Evolutionary conservation across 2,797 vertebrate genomes (phyloP).

Genomic region (Lithobates sylvaticus): DNA sequence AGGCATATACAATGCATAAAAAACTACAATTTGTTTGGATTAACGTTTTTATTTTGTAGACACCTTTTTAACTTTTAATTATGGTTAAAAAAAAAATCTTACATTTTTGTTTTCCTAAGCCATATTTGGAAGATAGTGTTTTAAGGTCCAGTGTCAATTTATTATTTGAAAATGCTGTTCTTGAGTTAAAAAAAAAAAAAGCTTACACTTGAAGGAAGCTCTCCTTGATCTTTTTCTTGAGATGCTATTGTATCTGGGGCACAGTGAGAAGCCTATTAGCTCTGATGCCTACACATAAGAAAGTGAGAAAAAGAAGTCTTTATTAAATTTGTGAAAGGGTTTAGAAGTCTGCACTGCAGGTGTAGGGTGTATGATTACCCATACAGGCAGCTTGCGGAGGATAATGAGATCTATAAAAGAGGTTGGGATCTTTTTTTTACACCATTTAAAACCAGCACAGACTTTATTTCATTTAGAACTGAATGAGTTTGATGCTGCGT

Average conservation of each 20-base stretch:
- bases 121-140: constrained; percentile 52
- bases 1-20: neutral
- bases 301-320: constrained; percentile 61
- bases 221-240: constrained; percentile 66
- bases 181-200: constrained; percentile 49
- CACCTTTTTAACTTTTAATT: constrained; percentile 55
- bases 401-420: constrained; percentile 59
- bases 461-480: constrained; percentile 34
- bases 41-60: constrained; percentile 59
- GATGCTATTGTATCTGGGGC: constrained; percentile 62
- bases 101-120: constrained; percentile 55
- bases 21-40: neutral
- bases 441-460: constrained; percentile 37
- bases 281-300: constrained; percentile 64
- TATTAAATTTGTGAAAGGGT: constrained; percentile 65
- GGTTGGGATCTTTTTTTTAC: constrained; percentile 41
- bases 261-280: constrained; percentile 67
- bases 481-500: neutral
- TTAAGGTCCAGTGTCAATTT: constrained; percentile 57
- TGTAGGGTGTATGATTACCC: constrained; percentile 64
- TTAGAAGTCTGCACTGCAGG: constrained; percentile 63
- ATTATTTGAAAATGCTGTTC: constrained; percentile 67
- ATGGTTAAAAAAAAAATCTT: constrained; percentile 37
- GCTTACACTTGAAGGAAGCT: constrained; percentile 64
- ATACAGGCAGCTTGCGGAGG: constrained; percentile 50